These are phyloP conservation scores for Heptranchias perlo DNA, from an alignment of 2,113 vertebrate species.

Conservation along the genomic window DNA sequence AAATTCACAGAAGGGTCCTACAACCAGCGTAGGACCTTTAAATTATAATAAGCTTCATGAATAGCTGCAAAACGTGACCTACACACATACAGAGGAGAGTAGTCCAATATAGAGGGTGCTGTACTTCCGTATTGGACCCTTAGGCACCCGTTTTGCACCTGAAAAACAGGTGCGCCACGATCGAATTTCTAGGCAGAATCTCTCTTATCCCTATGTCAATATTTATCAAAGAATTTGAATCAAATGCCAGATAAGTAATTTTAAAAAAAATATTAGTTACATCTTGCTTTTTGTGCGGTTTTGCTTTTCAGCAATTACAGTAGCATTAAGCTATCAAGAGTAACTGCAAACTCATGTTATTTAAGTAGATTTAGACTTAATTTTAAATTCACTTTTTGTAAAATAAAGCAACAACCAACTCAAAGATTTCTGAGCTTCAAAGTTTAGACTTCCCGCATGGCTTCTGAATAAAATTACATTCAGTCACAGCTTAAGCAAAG, in stretches of 20 bases:
- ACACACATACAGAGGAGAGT: too few relatives aligned
- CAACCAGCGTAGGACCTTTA: too few relatives aligned
- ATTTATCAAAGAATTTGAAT: not conserved
- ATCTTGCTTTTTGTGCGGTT: not conserved
- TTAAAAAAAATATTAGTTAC: not conserved
- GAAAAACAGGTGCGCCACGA: too few relatives aligned
- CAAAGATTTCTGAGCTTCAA: not conserved
- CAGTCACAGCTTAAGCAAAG: not conserved
- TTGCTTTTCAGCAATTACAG: not conserved
- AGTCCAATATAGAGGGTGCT: too few relatives aligned
- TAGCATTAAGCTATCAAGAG: not conserved
- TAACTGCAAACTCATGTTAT: not conserved
- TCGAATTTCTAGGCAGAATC: too few relatives aligned
- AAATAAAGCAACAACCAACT: not conserved
- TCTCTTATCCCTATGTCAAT: not conserved
- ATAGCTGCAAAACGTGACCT: too few relatives aligned
- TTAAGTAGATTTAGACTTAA: not conserved
- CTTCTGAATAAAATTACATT: not conserved
- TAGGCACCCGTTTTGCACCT: too few relatives aligned
- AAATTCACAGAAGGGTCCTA: too few relatives aligned
- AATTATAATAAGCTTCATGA: too few relatives aligned
- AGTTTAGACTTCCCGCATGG: not conserved
- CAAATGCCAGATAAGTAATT: not conserved
- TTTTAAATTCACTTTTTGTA: not conserved
- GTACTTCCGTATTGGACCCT: too few relatives aligned